These are phyloP conservation scores for Capitella teleta DNA, from an alignment of 1,140 invertebrate species.

Conservation along the genomic window DNA sequence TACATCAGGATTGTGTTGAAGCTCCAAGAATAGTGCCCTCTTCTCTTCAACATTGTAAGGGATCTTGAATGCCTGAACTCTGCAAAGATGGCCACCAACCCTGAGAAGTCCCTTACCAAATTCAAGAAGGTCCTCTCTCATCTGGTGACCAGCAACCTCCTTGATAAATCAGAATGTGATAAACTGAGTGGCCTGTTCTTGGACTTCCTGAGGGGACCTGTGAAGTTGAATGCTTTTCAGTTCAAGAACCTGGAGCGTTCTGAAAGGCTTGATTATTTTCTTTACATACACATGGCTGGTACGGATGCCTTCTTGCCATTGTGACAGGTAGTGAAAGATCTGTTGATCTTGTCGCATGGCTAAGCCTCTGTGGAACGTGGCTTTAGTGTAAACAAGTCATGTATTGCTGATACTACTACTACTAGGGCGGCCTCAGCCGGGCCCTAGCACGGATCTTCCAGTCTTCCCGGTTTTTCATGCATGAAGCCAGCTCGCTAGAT, in stretches of 20 bases:
- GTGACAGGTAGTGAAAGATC: conserved; percentile 11
- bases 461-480: no score
- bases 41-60: not conserved
- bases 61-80: not conserved
- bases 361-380: no score
- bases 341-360: conserved; percentile 19
- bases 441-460: no score
- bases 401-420: no score
- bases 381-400: no score
- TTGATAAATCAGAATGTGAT: conserved; percentile 9
- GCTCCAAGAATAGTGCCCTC: not conserved
- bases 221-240: not conserved
- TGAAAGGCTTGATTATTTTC: conserved; percentile 13
- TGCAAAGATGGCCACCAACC: not conserved
- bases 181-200: not conserved
- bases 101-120: not conserved
- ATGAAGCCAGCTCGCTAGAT: no score
- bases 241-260: no score
- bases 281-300: not conserved
- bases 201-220: not conserved
- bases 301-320: conserved; percentile 9
- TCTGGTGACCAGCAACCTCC: not conserved
- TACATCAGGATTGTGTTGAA: not conserved
- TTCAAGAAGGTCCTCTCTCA: not conserved
- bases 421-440: no score